These are phyloP conservation scores for Ochropacha duplaris DNA, from an alignment of 2,888 invertebrate genomes.

Conservation along the genomic window DNA sequence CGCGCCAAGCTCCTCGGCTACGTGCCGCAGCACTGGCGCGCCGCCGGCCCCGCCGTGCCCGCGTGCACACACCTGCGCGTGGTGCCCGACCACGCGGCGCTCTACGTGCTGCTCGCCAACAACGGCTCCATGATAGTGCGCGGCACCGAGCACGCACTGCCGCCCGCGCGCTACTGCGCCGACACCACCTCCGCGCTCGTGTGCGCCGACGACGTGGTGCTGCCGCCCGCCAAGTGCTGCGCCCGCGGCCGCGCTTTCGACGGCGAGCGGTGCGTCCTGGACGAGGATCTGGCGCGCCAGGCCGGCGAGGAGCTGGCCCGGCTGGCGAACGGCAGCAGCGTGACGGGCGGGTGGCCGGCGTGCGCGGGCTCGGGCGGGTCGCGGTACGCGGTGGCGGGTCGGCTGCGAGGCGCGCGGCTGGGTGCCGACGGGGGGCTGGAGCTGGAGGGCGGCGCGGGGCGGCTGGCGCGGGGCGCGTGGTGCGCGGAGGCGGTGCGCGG, in stretches of 20 bases:
- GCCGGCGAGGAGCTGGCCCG: constrained; percentile 58
- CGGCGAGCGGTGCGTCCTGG: constrained; percentile 75
- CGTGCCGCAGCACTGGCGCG: constrained; percentile 77
- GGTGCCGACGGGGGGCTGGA: constrained; percentile 80
- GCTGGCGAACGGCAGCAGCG: constrained; percentile 58
- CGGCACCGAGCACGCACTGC: constrained; percentile 62
- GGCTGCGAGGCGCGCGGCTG: constrained; percentile 76
- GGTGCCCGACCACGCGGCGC: constrained; percentile 63
- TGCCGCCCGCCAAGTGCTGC: constrained; percentile 86
- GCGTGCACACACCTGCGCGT: constrained; percentile 53
- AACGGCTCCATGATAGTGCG: constrained; percentile 85
- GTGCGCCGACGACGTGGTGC: constrained; percentile 75
- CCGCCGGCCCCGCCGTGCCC: constrained; percentile 63
- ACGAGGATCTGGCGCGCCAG: constrained; percentile 41
- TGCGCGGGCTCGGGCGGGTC: constrained; percentile 64
- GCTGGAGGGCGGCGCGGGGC: constrained; percentile 50
- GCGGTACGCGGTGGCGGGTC: constrained; percentile 83
- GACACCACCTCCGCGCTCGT: constrained; percentile 86
- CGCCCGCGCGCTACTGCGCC: constrained; percentile 86
- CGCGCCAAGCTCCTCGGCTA: constrained; percentile 57
- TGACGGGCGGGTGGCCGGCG: constrained; percentile 80
- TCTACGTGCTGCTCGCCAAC: constrained; percentile 83
- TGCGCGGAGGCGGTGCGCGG: constrained; percentile 79
- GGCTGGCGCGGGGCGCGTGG: constrained; percentile 73
- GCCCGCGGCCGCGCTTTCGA: constrained; percentile 85